These are phyloP conservation scores for Isurus oxyrinchus DNA, from an alignment of 2,113 vertebrate genomes.

Conservation along the genomic window DNA sequence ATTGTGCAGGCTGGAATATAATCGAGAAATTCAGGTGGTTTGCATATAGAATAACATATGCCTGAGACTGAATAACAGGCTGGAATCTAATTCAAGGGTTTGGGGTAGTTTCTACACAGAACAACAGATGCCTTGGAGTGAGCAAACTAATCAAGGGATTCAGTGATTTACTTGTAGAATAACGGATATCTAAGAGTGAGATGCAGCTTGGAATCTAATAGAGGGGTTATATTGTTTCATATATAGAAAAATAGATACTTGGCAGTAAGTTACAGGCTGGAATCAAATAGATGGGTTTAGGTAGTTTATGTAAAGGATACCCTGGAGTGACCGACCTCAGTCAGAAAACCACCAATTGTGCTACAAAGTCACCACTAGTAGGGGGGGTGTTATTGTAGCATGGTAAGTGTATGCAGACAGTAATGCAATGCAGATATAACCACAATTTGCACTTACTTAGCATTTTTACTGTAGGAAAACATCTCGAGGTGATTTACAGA, in stretches of 20 bases:
- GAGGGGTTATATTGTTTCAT: background rate
- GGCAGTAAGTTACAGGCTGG: background rate
- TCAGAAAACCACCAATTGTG: background rate
- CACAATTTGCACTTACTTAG: background rate
- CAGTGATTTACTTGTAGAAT: background rate
- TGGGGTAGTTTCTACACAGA: background rate
- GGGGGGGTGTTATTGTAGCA: background rate
- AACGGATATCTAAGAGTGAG: background rate
- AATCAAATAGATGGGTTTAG: background rate
- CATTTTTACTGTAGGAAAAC: background rate
- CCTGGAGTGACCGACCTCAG: background rate
- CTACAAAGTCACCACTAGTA: background rate
- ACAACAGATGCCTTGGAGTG: background rate
- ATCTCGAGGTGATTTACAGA: background rate
- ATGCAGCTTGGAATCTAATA: background rate
- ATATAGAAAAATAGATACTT: background rate
- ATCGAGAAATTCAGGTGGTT: background rate
- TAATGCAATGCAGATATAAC: background rate
- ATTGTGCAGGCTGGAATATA: background rate
- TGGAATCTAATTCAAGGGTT: background rate
- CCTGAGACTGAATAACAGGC: background rate
- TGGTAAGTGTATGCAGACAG: background rate
- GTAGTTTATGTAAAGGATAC: background rate
- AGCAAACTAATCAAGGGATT: background rate
- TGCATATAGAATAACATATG: background rate